Percentiles rank a stretch among this genome's conserved stretches.
Evolutionary conservation across 2,113 vertebrate species (phyloP).

Genomic region (Plecotus auritus): DNA sequence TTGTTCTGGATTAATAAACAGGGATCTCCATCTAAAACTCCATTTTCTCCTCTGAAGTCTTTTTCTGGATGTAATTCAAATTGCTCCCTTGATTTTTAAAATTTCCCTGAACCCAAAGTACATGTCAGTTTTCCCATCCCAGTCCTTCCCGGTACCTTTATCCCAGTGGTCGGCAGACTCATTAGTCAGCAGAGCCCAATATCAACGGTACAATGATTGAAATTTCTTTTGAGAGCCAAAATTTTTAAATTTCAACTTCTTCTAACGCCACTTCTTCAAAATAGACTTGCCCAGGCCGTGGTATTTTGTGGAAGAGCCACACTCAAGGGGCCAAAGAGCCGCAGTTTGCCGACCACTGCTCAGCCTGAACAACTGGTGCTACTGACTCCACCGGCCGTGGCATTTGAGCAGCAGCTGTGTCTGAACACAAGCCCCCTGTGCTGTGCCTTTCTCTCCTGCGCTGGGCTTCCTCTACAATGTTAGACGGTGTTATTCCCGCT

Average conservation of each 20-base stretch:
- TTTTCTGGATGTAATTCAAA: background rate
- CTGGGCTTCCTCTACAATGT: background rate
- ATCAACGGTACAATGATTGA: too few species aligned
- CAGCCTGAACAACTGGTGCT: too few species aligned
- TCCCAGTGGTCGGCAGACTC: too few species aligned
- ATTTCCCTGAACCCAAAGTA: background rate
- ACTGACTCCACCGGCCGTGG: background rate
- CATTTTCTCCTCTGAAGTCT: background rate
- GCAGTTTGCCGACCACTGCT: too few species aligned
- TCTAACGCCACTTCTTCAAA: too few species aligned
- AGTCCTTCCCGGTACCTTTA: background rate
- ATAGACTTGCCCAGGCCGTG: too few species aligned
- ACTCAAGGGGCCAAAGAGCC: too few species aligned
- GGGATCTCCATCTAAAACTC: background rate
- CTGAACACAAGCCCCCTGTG: background rate
- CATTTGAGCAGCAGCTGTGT: background rate
- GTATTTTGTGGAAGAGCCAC: too few species aligned
- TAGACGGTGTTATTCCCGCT: background rate
- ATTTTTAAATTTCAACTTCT: too few species aligned
- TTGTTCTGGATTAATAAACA: background rate
- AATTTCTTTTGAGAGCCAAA: too few species aligned
- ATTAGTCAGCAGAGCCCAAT: too few species aligned
- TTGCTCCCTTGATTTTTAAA: background rate
- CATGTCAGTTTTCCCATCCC: fast-evolving
- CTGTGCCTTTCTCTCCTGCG: fast-evolving